Evolutionary conservation across 2,113 vertebrate species (phyloP).

Genomic region (Sturnus vulgaris): DNA sequence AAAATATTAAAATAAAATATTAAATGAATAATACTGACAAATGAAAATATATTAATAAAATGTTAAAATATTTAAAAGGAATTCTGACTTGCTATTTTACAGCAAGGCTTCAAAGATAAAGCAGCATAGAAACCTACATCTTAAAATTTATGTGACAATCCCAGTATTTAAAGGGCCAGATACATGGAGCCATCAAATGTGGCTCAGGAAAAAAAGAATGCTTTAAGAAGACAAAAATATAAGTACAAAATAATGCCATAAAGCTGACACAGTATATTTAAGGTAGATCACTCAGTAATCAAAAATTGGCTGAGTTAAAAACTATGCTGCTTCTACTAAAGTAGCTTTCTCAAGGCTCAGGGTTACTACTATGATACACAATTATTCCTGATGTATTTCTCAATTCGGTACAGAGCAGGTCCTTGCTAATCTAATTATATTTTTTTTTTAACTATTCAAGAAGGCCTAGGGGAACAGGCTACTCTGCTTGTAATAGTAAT

Average conservation of each 20-base stretch:
- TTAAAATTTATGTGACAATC: background rate
- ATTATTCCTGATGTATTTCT: background rate
- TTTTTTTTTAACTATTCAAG: background rate
- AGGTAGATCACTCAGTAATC: background rate
- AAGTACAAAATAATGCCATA: background rate
- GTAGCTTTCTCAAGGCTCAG: background rate
- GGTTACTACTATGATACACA: background rate
- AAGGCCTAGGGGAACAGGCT: background rate
- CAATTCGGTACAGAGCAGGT: background rate
- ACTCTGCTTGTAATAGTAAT: background rate
- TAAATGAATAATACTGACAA: background rate
- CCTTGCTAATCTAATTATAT: background rate
- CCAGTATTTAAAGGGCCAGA: constrained; percentile 11
- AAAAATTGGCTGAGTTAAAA: background rate
- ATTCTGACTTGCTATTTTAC: background rate
- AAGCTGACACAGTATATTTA: background rate
- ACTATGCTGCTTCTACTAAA: background rate
- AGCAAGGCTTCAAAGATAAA: background rate
- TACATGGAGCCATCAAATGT: background rate
- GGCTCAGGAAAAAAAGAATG: background rate
- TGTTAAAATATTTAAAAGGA: background rate
- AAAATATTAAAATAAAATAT: background rate
- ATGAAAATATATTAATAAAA: background rate
- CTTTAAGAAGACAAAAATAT: background rate
- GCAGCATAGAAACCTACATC: background rate